Conservation (phyloP, 2,888 invertebrate species). For the Catocala fraxini region DNA sequence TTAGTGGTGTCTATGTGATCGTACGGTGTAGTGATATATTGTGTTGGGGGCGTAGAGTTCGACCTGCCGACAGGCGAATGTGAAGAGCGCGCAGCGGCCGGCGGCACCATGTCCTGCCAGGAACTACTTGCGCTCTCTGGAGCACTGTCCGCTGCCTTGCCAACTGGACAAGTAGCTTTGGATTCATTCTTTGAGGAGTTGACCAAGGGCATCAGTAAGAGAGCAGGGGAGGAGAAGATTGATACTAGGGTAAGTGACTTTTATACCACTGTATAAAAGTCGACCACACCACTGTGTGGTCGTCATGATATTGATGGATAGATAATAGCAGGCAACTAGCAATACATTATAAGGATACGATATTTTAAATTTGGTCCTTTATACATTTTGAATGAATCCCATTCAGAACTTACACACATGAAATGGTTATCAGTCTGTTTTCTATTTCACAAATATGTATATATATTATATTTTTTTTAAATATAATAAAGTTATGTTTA, state of each 20-base stretch:
- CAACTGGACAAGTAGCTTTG: constrained; percentile 94
- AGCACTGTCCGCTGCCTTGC: constrained; percentile 96
- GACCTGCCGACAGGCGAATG: constrained; percentile 84
- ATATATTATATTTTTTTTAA: too few species aligned
- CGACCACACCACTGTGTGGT: too few species aligned
- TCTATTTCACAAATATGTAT: too few species aligned
- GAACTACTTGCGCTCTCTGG: constrained; percentile 97
- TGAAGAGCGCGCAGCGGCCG: constrained; percentile 79
- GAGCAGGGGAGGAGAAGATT: constrained; percentile 79
- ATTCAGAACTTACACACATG: too few species aligned
- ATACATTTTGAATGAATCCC: too few species aligned
- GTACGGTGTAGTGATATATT: constrained; percentile 61
- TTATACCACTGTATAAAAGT: too few species aligned
- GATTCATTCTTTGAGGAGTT: constrained; percentile 94
- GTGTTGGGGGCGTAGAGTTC: constrained; percentile 77
- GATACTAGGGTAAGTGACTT: constrained; percentile 70
- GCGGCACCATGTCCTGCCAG: constrained; percentile 94
- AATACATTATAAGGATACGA: too few species aligned
- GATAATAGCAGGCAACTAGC: too few species aligned
- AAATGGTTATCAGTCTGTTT: too few species aligned
- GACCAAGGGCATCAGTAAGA: constrained; percentile 90
- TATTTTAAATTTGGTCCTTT: too few species aligned
- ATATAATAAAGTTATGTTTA: too few species aligned
- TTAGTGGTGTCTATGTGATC: constrained; percentile 25
- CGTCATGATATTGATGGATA: neutral